Conservation (phyloP, 2,888 invertebrate species). For the Parasteatoda lunata region DNA sequence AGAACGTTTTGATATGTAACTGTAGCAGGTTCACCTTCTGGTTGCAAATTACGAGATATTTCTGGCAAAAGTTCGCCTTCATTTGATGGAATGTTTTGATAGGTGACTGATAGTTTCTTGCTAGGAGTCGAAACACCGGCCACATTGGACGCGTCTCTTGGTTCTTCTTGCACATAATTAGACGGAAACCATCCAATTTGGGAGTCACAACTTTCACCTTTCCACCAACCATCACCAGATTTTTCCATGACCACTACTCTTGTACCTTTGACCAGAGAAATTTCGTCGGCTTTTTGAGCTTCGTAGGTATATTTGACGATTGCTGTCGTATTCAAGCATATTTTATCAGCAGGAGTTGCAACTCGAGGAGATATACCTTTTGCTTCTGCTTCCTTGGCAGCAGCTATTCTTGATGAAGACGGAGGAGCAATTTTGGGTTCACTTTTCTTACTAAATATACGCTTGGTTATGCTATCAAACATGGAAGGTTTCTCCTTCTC, state of each 20-base stretch:
- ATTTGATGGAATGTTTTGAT: too few species aligned
- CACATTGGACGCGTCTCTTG: conserved; percentile 29
- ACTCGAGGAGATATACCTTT: conserved; percentile 69
- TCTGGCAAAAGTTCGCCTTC: conserved; percentile 7
- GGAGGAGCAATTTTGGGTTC: conserved; percentile 70
- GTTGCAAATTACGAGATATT: conserved; percentile 35
- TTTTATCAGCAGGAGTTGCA: conserved; percentile 65
- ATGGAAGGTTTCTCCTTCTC: conserved; percentile 97
- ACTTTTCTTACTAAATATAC: conserved; percentile 68
- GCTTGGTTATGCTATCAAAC: conserved; percentile 83
- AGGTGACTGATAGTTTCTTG: too few species aligned
- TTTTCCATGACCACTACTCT: conserved; percentile 96
- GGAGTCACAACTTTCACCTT: conserved; percentile 79
- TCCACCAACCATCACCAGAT: conserved; percentile 99
- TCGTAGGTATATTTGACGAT: conserved; percentile 89
- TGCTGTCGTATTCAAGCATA: conserved; percentile 66
- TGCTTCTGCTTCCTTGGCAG: conserved; percentile 70
- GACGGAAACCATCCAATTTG: conserved; percentile 96
- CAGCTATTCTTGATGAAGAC: conserved; percentile 64
- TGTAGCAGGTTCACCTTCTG: conserved; percentile 54
- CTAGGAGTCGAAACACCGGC: too few species aligned
- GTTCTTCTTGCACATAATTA: conserved; percentile 83
- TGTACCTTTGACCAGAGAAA: conserved; percentile 94
- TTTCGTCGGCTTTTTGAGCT: conserved; percentile 96
- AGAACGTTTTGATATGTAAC: conserved; percentile 68